phyloP scores from a whole-genome alignment of 2,888 invertebrate genomes.

The Zonitis immaculata region DNA sequence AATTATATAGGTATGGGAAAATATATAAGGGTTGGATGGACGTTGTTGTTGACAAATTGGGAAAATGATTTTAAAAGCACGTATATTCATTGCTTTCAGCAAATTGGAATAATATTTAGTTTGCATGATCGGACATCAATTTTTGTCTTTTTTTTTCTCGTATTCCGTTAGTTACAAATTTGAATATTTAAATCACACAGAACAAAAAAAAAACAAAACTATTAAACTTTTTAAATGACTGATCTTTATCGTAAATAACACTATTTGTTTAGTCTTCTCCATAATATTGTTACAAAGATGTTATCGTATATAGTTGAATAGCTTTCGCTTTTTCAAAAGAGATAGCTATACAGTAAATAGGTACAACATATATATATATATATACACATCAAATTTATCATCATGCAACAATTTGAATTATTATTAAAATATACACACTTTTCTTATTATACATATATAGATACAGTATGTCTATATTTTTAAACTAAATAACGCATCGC shows the following conservation, averaged over 20 bases:
- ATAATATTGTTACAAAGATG: constrained; percentile 39
- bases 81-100: constrained; percentile 9
- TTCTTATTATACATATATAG: constrained; percentile 13
- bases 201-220: no score
- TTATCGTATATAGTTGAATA: constrained; percentile 30
- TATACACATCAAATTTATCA: no score
- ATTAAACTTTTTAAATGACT: constrained; percentile 41
- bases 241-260: constrained; percentile 43
- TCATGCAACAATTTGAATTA: constrained; percentile 23
- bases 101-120: constrained; percentile 13
- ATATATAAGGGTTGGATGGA: constrained; percentile 9
- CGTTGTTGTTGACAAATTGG: constrained; percentile 8
- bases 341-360: constrained; percentile 25
- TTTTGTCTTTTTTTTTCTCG: background rate
- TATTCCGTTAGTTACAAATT: no score
- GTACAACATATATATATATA: no score
- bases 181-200: no score
- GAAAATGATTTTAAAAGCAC: constrained; percentile 19
- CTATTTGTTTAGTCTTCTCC: constrained; percentile 42
- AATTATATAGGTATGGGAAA: constrained; percentile 2
- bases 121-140: constrained; percentile 11
- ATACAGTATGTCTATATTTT: no score
- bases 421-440: constrained; percentile 18
- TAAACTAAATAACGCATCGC: no score
- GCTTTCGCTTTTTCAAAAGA: constrained; percentile 15